Evolutionary conservation across 1,140 invertebrate species (phyloP).

Genomic region (Lepidurus apus): DNA sequence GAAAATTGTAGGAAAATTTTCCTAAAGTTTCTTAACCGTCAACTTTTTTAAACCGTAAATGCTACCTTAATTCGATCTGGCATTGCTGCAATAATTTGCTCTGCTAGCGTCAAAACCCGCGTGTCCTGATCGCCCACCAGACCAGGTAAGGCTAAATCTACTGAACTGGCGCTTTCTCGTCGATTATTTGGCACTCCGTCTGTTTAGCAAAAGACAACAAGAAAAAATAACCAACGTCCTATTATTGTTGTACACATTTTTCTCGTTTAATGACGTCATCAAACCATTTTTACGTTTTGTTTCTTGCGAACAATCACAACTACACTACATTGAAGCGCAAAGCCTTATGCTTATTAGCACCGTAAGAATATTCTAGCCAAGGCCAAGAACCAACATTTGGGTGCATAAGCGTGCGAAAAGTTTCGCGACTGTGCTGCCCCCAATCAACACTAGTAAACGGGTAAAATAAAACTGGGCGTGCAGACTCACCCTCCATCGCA

Average conservation of each 20-base stretch:
- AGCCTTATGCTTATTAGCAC: no score
- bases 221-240: not conserved
- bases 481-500: not conserved
- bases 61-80: constrained; percentile 88
- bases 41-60: not conserved
- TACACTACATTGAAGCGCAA: not conserved
- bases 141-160: constrained; percentile 36
- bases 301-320: not conserved
- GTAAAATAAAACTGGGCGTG: constrained; percentile 15
- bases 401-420: not conserved
- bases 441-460: not conserved
- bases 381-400: not conserved
- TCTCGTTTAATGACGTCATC: not conserved
- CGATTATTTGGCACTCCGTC: constrained; percentile 35
- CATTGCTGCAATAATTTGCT: constrained; percentile 96
- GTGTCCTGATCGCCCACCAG: constrained; percentile 67
- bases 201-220: constrained; percentile 26
- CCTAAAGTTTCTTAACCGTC: not conserved
- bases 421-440: not conserved
- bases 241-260: not conserved
- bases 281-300: not conserved
- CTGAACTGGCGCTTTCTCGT: constrained; percentile 39
- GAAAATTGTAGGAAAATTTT: not conserved
- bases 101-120: constrained; percentile 85
- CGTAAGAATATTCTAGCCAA: not conserved